These are phyloP conservation scores for Oncorhynchus nerka DNA, from an alignment of 2,113 vertebrate species.

Conservation along the genomic window DNA sequence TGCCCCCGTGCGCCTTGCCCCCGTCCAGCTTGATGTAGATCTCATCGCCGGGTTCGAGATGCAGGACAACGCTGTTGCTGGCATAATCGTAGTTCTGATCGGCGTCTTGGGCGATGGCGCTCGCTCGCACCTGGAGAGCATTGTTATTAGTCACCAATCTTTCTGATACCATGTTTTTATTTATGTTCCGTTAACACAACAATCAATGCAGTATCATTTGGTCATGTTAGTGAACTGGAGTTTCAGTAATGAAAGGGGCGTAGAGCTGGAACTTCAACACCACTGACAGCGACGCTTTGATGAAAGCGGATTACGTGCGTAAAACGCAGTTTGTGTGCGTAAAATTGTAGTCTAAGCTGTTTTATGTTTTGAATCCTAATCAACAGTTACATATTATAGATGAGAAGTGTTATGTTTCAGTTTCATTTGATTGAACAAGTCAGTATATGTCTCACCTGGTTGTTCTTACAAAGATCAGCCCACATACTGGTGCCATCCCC, in stretches of 20 bases:
- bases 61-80: conserved; percentile 95
- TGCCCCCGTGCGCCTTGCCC: conserved; percentile 76
- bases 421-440: neutral
- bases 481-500: conserved; percentile 95
- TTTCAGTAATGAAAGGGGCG: too few relatives aligned
- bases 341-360: too few relatives aligned
- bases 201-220: neutral
- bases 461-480: conserved; percentile 94
- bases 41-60: conserved; percentile 94
- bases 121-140: conserved; percentile 87
- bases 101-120: conserved; percentile 95
- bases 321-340: too few relatives aligned
- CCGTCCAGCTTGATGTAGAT: conserved; percentile 98
- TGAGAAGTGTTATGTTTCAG: neutral
- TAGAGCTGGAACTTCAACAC: neutral
- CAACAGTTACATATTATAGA: too few relatives aligned
- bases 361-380: too few relatives aligned
- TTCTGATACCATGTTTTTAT: neutral
- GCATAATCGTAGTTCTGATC: conserved; percentile 99
- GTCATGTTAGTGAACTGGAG: too few relatives aligned
- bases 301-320: too few relatives aligned
- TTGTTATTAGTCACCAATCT: neutral
- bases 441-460: conserved; percentile 79
- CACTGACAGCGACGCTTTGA: conserved; percentile 14
- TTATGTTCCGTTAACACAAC: neutral